Base-by-base conservation (phyloP, 1,140 invertebrate species). In the Drosophila bocki region DNA sequence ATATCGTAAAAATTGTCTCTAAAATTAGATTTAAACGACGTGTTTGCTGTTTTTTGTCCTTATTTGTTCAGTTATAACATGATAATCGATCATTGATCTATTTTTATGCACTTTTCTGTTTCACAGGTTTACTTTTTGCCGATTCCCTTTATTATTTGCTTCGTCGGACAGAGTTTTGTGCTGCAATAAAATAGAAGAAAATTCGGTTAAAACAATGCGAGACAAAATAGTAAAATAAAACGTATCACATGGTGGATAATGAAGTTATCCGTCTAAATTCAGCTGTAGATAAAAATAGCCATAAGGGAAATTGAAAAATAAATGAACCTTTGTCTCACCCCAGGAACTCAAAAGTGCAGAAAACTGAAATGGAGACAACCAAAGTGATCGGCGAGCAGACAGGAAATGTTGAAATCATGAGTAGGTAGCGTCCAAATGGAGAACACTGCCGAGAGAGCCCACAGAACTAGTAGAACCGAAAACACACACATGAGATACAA, bases 371-470 rank as follows among this genome's bases (percentile, higher is more conserved):
- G 33, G 39, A 45, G 61, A 65, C 42, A 68, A 44, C 48, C 67
- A 13, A 26, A 51, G 29, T 47, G 69, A 72, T 72, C 64, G 32
- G 44, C 33, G 35, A 35, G 37, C 42, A 59, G 51, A 37, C 53
- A 72, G 69, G 67, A 60, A 72, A 71, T 71, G 19, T 53, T 58
- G 22, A 69, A 56, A 67, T 13, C 12, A 29, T 39, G 60, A 64
- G 35, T 50, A 51, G 67, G 69, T 72, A 72, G 48, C 33, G 22
- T 15, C 60, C 47, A 56, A 47, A 19, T 29, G 37, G 22, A 39
- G 33, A 54, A 22, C 51, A 35, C 33, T 15, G 17, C 33, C 19
- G n/a, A 41, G 53, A 60, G 64, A 72, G 44, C 13, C 29, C 22
- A n/a, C n/a, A 32, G 39, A 67, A 19, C 32, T 53, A 29, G 47